Percentiles rank a stretch among this genome's conserved stretches.
Evolutionary conservation across 2,113 vertebrate genomes (phyloP).

Genomic region (Xiphophorus maculatus): DNA sequence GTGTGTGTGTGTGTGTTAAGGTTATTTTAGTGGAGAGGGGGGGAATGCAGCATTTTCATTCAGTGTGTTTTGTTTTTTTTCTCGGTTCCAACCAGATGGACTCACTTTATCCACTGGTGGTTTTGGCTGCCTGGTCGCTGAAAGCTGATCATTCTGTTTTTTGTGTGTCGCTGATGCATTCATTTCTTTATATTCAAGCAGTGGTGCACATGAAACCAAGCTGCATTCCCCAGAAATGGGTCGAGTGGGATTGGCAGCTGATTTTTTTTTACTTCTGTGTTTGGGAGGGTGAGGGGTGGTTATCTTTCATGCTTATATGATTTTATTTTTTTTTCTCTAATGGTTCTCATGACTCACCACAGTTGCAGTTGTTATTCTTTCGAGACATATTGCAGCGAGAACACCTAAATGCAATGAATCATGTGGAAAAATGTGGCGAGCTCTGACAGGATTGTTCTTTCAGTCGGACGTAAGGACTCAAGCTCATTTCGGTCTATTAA

Average conservation of each 20-base stretch:
- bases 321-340: slow-evolving; percentile 9
- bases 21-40: slow-evolving; percentile 47
- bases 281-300: neutral
- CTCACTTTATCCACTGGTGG: slow-evolving; percentile 67
- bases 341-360: slow-evolving; percentile 14
- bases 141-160: slow-evolving; percentile 69
- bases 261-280: slow-evolving; percentile 12
- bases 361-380: slow-evolving; percentile 47
- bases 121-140: slow-evolving; percentile 70
- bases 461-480: slow-evolving; percentile 15
- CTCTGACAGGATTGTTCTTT: slow-evolving; percentile 30
- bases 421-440: slow-evolving; percentile 19
- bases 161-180: slow-evolving; percentile 62
- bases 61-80: slow-evolving; percentile 46
- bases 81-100: slow-evolving; percentile 63
- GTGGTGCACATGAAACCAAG: slow-evolving; percentile 27
- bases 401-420: slow-evolving; percentile 56
- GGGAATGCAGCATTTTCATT: slow-evolving; percentile 60
- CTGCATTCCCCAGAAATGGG: slow-evolving; percentile 6
- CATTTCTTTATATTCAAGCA: slow-evolving; percentile 57
- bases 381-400: slow-evolving; percentile 20
- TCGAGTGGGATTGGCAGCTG: slow-evolving; percentile 35
- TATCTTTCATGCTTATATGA: neutral
- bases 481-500: neutral
- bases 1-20: slow-evolving; percentile 24